Percentiles rank a stretch among this genome's conserved stretches.
phyloP scores from a whole-genome alignment of 2,797 vertebrate genomes.

The Pseudotriccus pelzelni region DNA sequence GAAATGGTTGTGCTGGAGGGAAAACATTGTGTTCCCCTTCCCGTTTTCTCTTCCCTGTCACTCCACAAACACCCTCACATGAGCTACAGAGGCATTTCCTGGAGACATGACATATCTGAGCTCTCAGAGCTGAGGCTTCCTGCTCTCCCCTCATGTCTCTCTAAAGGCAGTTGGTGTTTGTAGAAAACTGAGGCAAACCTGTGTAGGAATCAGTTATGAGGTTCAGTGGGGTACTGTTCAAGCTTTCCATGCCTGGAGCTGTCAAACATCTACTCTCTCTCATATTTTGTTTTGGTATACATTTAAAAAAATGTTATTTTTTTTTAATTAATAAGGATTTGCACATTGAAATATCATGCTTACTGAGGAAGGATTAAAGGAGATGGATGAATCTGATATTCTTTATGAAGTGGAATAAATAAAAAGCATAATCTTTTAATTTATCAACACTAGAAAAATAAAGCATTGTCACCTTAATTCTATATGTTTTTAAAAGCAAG shows the following conservation, averaged over 20 bases:
- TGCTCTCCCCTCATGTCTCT: background rate
- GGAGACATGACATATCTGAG: background rate
- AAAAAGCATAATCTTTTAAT: background rate
- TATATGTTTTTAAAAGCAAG: background rate
- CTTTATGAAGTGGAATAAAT: background rate
- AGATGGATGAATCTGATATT: background rate
- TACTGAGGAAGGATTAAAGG: background rate
- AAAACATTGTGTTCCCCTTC: background rate
- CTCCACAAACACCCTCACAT: background rate
- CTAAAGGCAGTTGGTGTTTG: background rate
- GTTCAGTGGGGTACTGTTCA: background rate
- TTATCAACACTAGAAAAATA: background rate
- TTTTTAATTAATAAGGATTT: background rate
- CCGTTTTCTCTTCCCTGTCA: background rate
- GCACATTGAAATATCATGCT: background rate
- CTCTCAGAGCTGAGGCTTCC: background rate
- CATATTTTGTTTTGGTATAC: background rate
- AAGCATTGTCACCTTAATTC: background rate
- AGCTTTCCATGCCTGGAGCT: background rate
- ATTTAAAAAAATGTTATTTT: background rate
- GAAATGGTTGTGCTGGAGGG: background rate
- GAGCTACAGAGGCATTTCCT: background rate
- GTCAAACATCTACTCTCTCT: background rate
- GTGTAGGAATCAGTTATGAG: background rate
- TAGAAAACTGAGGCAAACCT: background rate